Evolutionary conservation across 30 jellyfish, hydroid and myxozoan species (phyloP), one percentile per base, ranked within the genome.

Genomic region (Kudoa iwatai): DNA sequence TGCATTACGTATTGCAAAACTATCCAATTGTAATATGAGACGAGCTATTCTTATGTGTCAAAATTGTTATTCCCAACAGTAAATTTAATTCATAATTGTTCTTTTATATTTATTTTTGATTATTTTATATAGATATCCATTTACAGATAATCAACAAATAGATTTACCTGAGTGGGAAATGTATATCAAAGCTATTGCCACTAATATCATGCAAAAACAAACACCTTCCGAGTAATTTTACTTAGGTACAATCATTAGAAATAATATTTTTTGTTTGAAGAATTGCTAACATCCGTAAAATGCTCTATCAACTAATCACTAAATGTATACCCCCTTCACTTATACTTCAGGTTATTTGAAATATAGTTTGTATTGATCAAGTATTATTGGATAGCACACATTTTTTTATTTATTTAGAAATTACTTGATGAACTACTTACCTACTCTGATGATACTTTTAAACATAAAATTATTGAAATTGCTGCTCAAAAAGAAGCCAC

Each of bases 61-160:
- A 26, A 85, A 86, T 4, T 74, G 93, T 62, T 35, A 85, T 28
- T 85, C 60, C n/a, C 91, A 68, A 35, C 91, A 68, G 83, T 59
- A 52, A 17, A 79, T 36, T 7, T 10, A 24, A 11, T 24, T 23
- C 10, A 4, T 7, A 17, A 9, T 42, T 42, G 17, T 9, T 42
- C 4, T 4, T 17, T 9, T 42, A 4, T 9, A 4, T 17, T 42
- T 42, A 7, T 42, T 4, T 19, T 36, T 9, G 23, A 14, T 33
- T 21, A 4, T 13, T 6, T 4, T n/a, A 23, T 22, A 10, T 32
- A 59, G 83, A 52, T 74, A 74, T 46, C 93, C 93, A 2, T 74
- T 74, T 43, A 51, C 64, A 1, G 64, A 22, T 33, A 83, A 74
- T 24, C 93, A 74, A 35, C 20, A 25, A 17, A 43, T 74, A 12